Base-by-base conservation (phyloP, 2,888 invertebrate genomes). In the Drosophila mayaguana region DNA sequence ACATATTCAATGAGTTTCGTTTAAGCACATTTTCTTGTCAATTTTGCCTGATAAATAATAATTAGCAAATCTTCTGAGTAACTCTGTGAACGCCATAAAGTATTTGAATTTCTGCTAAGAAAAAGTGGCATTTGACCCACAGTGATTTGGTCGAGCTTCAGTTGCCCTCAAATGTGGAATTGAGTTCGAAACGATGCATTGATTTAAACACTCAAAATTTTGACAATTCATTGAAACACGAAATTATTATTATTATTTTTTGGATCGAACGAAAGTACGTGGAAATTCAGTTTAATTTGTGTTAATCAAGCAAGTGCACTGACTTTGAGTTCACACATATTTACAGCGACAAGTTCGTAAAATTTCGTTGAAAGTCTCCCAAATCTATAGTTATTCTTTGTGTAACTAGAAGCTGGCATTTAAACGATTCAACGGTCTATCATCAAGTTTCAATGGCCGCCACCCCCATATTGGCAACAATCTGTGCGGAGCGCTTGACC, bases 401-500 rank as follows among this genome's bases (percentile, higher is more conserved):
- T 25, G 22, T 20, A 64, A 42, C 20, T 9, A 50, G 53, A 28
- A 51, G 34, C n/a, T 28, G 60, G 34, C 32, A 28, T 22, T 12
- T 16, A 11, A 25, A 36, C 25, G n/a, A 22, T 20, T 12, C 40
- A 14, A 22, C 25, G 28, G 4, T 9, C 16, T 22, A n/a, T 32
- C 28, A n/a, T 7, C n/a, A 12, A 12, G 20, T 54, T 25, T n/a
- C 28, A 38, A 83, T 83, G 86, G 69, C 86, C n/a, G 63, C 82
- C 9, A 75, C 83, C 32, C 73, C 88, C 8, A 70, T 89, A 54
- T 53, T 85, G 70, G 85, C 85, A 14, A 83, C 85, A 2, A 86
- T 86, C 14, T 86, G 88, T 56, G 89, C 83, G 4, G 86, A 85
- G 45, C 85, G 86, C 9, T 36, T 86, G 22, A 77, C 86, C 55